A percentile compares a stretch with the other conserved stretches of the same genome.
Conservation (phyloP, 1,140 invertebrate genomes). For the Drosophila sp. region DNA sequence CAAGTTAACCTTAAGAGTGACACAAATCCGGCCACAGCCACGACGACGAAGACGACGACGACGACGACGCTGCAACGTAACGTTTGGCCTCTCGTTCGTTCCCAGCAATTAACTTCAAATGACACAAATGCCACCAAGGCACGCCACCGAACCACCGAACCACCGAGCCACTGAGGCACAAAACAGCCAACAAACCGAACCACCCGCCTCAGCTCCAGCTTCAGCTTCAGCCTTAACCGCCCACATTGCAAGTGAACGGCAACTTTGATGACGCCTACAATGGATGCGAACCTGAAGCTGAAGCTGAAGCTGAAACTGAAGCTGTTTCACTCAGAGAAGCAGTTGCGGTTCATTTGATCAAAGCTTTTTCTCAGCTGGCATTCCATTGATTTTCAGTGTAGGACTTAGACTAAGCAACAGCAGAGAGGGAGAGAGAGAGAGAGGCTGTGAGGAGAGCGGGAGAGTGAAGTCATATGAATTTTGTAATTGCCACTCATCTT, state of each 20-base stretch:
- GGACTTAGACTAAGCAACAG: slow-evolving; percentile 47
- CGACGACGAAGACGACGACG: no score
- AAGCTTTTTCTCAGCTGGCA: slow-evolving; percentile 62
- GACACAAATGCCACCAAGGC: slow-evolving; percentile 81
- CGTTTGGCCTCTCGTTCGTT: slow-evolving; percentile 62
- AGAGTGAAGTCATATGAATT: slow-evolving; percentile 60
- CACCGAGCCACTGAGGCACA: slow-evolving; percentile 4
- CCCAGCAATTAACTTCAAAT: slow-evolving; percentile 83
- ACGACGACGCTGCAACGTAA: no score
- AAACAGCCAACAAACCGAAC: slow-evolving; percentile 8
- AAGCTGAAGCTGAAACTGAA: slow-evolving; percentile 55
- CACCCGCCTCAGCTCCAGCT: slow-evolving; percentile 29
- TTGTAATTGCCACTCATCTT: slow-evolving; percentile 61
- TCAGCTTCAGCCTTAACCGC: slow-evolving; percentile 44
- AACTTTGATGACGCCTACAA: slow-evolving; percentile 80
- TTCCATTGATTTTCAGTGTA: slow-evolving; percentile 69
- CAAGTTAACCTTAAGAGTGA: slow-evolving; percentile 83
- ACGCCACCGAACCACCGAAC: slow-evolving; percentile 63
- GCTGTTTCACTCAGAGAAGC: slow-evolving; percentile 30
- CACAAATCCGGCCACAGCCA: slow-evolving; percentile 71
- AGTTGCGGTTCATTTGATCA: slow-evolving; percentile 78
- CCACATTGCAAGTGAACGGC: slow-evolving; percentile 80
- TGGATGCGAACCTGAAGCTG: slow-evolving; percentile 52
- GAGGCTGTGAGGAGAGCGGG: slow-evolving; percentile 10
- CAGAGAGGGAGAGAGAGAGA: slow-evolving; percentile 10